Evolutionary conservation across 30 jellyfish, hydroid and myxozoan species (phyloP), one percentile per base, ranked within the genome.

Genomic region (Sanderia malayensis): DNA sequence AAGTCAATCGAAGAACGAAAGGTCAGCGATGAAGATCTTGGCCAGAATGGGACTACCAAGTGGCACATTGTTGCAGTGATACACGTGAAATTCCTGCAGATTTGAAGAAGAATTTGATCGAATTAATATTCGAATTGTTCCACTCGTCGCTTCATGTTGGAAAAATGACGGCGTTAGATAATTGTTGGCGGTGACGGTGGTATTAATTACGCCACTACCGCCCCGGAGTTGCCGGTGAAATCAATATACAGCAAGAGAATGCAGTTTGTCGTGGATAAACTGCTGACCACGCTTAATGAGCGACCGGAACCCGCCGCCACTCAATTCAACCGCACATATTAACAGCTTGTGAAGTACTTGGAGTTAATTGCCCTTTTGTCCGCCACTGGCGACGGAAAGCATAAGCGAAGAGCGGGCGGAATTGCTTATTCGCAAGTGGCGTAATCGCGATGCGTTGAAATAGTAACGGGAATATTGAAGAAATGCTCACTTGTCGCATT

Each of bases 401-500:
- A 59, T 66, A 17, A 81, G 44, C 46, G 49, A 61, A 24, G 79
- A 80, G 30, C 87, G 71, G 15, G 74, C 89, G 1, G 46, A 25
- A 3, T 15, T 68, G 67, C 61, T 82, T 13, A 73, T 75, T 44
- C 80, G 59, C 55, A 82, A 83, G 81, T 89, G 97, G 97, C 93
- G 81, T 57, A 83, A 89, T 83, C 71, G 94, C 28, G 97, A 1
- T 89, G 97, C 58, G 95, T 89, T 9, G 97, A 89, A 32, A 78
- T 89, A 71, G 97, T 89, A 28, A 75, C 97, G 59, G 90, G 83
- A 59, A 83, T 89, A 20, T 63, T 89, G 46, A 83, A 89, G 84
- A 94, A 83, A 45, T 61, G 80, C 44, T 79, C 95, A 0, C 41
- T 82, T 34, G 70, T 77, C 25, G 67, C 93, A 29, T 73, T 79